Evolutionary conservation across 2,797 vertebrate species (phyloP).

Genomic region (Hyperoplus immaculatus): DNA sequence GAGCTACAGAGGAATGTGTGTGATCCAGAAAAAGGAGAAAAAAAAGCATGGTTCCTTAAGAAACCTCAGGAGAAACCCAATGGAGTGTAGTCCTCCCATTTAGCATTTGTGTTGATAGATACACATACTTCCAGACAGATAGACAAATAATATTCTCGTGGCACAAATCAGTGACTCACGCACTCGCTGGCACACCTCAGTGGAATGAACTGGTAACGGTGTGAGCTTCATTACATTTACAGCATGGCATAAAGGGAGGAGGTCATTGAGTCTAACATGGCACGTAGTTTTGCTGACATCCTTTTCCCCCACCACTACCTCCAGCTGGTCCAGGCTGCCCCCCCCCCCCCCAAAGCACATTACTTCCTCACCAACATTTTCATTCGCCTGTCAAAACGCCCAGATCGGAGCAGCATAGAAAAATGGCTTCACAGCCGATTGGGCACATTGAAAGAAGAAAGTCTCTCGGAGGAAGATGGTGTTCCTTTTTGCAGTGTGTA

Average conservation of each 20-base stretch:
- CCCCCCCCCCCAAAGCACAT: slow-evolving; percentile 1
- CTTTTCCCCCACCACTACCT: slow-evolving; percentile 37
- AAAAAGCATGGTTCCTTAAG: neutral
- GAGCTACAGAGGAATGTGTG: neutral
- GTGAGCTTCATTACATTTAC: slow-evolving; percentile 62
- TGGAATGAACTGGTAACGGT: slow-evolving; percentile 64
- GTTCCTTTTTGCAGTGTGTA: slow-evolving; percentile 25
- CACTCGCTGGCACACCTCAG: slow-evolving; percentile 61
- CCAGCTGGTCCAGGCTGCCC: slow-evolving; percentile 24
- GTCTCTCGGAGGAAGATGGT: slow-evolving; percentile 11
- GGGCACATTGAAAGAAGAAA: slow-evolving; percentile 13
- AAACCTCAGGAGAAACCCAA: neutral
- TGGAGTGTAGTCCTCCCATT: too few relatives aligned
- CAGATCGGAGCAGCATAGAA: slow-evolving; percentile 10
- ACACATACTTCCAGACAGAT: slow-evolving; percentile 14
- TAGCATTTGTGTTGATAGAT: neutral
- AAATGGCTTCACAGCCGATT: neutral
- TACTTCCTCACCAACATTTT: slow-evolving; percentile 8
- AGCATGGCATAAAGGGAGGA: slow-evolving; percentile 62
- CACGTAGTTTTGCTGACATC: slow-evolving; percentile 54
- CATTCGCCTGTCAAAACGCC: slow-evolving; percentile 1
- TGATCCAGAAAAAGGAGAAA: neutral
- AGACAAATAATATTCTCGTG: slow-evolving; percentile 43
- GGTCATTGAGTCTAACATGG: slow-evolving; percentile 61
- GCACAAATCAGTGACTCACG: slow-evolving; percentile 38